These are phyloP conservation scores for Brienomyrus longianalis DNA, from an alignment of 2,113 vertebrate species.

Conservation along the genomic window DNA sequence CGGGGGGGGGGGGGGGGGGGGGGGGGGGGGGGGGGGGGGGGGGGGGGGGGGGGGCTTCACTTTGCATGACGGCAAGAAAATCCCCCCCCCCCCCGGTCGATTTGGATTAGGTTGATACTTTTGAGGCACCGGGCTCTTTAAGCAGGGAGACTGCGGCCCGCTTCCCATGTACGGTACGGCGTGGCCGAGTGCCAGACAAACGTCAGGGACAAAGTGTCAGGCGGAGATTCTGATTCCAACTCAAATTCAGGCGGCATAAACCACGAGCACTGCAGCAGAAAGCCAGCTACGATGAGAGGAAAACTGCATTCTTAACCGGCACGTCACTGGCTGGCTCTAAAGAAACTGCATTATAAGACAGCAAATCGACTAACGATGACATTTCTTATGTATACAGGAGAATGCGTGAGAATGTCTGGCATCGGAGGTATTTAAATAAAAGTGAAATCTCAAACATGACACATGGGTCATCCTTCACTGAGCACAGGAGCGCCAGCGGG, in stretches of 20 bases:
- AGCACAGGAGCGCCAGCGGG: not conserved
- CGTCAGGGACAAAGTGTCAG: not conserved
- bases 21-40: too few relatives aligned
- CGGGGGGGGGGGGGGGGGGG: too few relatives aligned
- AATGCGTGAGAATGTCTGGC: not conserved
- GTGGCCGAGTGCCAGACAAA: not conserved
- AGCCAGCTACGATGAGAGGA: not conserved
- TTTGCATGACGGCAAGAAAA: not conserved
- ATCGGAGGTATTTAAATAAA: not conserved
- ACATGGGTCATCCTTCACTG: not conserved
- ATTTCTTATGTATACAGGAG: not conserved
- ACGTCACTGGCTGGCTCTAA: not conserved
- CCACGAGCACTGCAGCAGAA: not conserved
- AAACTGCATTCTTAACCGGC: not conserved
- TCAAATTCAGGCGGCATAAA: not conserved
- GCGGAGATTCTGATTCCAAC: not conserved
- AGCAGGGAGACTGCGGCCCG: not conserved
- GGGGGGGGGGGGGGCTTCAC: not conserved
- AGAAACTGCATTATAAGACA: not conserved
- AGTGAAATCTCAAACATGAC: not conserved
- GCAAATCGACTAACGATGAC: not conserved
- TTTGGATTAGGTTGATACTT: not conserved
- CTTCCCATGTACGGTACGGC: not conserved
- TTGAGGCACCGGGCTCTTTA: not conserved
- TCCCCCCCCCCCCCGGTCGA: not conserved